Evolutionary conservation across 2,113 vertebrate species (phyloP).

Genomic region (Triplophysa dalaica): DNA sequence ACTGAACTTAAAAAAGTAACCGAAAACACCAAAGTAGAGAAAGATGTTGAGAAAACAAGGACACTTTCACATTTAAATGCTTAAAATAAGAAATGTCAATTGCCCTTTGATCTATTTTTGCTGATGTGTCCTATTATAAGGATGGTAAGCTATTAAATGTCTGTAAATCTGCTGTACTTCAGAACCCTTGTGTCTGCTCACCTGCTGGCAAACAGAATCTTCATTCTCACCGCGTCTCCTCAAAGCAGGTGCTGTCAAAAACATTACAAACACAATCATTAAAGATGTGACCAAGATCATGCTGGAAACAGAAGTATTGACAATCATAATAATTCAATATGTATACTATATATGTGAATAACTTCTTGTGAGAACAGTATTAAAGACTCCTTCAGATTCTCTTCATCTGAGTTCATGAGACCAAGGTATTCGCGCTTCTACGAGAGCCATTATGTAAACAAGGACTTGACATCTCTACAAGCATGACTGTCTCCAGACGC

Average conservation of each 20-base stretch:
- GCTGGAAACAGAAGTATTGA: no score
- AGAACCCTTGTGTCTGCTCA: no score
- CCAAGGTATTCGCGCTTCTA: neutral
- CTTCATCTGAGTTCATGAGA: neutral
- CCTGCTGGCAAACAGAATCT: no score
- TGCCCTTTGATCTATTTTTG: no score
- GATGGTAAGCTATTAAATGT: no score
- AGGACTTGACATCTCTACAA: constrained; percentile 6
- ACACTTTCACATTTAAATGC: neutral
- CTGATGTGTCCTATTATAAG: no score
- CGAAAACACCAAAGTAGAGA: neutral
- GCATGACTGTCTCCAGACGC: constrained; percentile 1
- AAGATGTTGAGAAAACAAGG: neutral
- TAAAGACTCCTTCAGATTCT: neutral
- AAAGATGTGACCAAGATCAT: neutral
- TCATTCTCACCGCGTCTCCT: no score
- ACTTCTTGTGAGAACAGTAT: neutral
- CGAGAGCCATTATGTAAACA: neutral
- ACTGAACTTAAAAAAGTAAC: neutral
- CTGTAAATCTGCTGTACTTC: no score
- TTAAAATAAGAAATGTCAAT: neutral
- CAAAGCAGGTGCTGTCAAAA: no score
- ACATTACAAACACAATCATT: neutral
- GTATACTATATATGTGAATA: neutral
- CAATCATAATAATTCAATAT: no score